These are phyloP conservation scores for Galagoides demidoff DNA, from an alignment of 2,797 vertebrate genomes.

Conservation along the genomic window DNA sequence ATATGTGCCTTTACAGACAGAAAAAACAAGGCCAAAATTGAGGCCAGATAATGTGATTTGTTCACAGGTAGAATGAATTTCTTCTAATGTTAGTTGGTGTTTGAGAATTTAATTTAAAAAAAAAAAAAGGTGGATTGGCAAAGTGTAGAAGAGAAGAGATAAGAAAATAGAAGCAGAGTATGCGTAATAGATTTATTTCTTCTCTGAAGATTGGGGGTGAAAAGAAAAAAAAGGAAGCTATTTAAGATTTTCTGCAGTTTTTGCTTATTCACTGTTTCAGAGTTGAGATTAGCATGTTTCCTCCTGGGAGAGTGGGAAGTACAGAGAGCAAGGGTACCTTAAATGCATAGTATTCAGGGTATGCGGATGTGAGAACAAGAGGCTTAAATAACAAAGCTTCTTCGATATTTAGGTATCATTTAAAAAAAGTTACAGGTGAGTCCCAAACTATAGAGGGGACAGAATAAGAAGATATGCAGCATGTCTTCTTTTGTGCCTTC, in stretches of 20 bases:
- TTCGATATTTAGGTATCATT: background rate
- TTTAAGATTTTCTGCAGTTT: background rate
- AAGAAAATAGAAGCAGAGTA: background rate
- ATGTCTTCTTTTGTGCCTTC: background rate
- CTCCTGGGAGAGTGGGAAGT: background rate
- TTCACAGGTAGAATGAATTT: background rate
- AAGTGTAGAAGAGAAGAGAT: background rate
- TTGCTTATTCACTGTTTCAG: background rate
- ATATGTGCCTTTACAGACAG: background rate
- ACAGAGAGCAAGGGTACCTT: background rate
- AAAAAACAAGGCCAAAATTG: background rate
- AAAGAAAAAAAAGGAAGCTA: background rate
- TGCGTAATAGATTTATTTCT: background rate
- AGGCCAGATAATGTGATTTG: background rate
- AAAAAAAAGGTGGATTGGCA: background rate
- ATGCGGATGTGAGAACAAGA: too few relatives aligned
- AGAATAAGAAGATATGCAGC: background rate
- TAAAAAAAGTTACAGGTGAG: background rate
- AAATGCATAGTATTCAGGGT: background rate
- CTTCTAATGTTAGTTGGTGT: background rate
- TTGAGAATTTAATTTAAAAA: background rate
- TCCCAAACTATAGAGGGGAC: background rate
- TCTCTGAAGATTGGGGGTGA: background rate
- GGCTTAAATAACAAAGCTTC: background rate
- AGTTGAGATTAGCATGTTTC: background rate